Evolutionary conservation across 2,888 invertebrate species (phyloP), one percentile per base, ranked within the genome.

Genomic region (Dione juno): DNA sequence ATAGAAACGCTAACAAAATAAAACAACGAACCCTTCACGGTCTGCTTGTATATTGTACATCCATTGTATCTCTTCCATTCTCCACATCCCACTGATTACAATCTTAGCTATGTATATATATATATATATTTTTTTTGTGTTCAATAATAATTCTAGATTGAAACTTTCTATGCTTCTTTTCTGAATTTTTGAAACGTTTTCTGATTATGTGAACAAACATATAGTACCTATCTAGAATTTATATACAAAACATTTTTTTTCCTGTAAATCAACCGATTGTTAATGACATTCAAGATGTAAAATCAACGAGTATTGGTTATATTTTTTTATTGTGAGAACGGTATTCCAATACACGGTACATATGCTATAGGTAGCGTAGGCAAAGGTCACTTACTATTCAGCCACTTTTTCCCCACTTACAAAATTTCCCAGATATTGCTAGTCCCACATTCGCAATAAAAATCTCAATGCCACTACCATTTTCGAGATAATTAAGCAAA

Each of bases 11-110:
- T 74, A 73, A 72, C 71, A 75, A 74, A 75, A 76, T 75, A 76
- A 73, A 74, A 72, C 65, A 70, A 75, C 66, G 61, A 54, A 48
- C 72, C 64, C 66, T 82, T 82, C 76, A 82, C 82, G 81, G 84
- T 84, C 84, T 84, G 79, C 76, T 77, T 73, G 72, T 74, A 78
- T 69, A 79, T 82, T 76, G 77, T 78, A 75, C 78, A 74, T 72
- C 77, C 80, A 81, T 83, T 82, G 83, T 83, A 75, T 16, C 41
- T 61, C 45, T 41, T 35, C 57, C 37, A 40, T 40, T 54, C 53
- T 43, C 74, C 74, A 66, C 67, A 73, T 74, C 77, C 71, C 74
- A 74, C 75, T 78, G 79, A 79, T 80, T 80, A 74, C 77, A 70
- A 66, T 69, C 45, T 63, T 63, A 54, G 63, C 37, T 16, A 48